Base-by-base conservation (phyloP, 2,797 vertebrate genomes). In the Phrynocephalus vlangalii region DNA sequence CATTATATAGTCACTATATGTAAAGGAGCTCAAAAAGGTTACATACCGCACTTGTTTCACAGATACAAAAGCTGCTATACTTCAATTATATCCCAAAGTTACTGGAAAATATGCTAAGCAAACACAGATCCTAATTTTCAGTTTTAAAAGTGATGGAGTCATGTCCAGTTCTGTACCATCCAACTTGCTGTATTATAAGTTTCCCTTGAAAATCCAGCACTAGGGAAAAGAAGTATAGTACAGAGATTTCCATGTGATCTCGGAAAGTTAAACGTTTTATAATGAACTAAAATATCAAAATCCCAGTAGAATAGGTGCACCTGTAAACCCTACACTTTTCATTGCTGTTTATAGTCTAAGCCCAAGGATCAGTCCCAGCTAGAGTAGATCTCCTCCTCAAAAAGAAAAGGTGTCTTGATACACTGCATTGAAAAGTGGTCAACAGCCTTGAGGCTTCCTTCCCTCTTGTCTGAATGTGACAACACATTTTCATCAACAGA, bases 1-100 rank as follows among this genome's bases (percentile, higher is more conserved):
- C 30, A 79, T 77, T 88, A 88, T 85, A 78, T 70, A 88, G 63
- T 71, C 11, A 33, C 71, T 90, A 44, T 83, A 6, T 5, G 38
- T 8, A 82, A 48, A 44, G 2, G 75, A 87, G 79, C 63, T 85
- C 81, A 79, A 60, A 28, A 26, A 76, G 66, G 78, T 68, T 87
- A 77, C 33, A 60, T 50, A 48, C 4, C 60, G 33, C 28, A 60
- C 30, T 76, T 33, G 63, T 83, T 77, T 83, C 63, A 83, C 28
- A 22, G 18, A 26, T 83, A 3, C n/a, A 78, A 78, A 70, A 79
- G 63, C 66, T n/a, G 28, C n/a, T 79, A 67, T 50, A 20, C 6
- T 38, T 56, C 33, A 28, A 76, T 76, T 70, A 78, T 78, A 83
- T 15, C 16, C 15, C 30, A 80, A 72, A 79, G 16, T 70, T 44